Percentiles rank a stretch among this genome's conserved stretches.
phyloP scores from a whole-genome alignment of 2,113 vertebrate genomes.

The Ameiurus melas region DNA sequence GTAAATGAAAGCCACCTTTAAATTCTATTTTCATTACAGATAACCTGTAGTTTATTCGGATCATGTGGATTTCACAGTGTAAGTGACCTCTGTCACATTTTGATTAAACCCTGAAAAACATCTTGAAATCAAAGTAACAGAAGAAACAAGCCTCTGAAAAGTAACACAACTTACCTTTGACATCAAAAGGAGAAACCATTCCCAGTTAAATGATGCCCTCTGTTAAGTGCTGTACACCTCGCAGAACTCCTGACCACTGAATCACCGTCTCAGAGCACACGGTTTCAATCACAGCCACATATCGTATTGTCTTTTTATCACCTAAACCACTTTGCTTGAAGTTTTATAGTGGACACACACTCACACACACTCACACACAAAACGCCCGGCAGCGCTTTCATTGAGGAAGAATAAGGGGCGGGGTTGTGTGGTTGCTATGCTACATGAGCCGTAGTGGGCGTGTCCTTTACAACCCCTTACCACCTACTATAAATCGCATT shows the following conservation, averaged over 20 bases:
- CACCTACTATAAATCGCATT: too few species aligned
- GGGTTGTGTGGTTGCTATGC: background rate
- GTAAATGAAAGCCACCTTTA: background rate
- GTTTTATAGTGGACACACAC: background rate
- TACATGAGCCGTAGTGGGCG: background rate
- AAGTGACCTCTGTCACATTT: background rate
- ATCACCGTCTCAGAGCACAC: background rate
- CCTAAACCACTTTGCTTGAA: background rate
- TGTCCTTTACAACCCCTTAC: background rate
- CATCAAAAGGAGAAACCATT: conserved; percentile 14
- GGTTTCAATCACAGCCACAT: background rate
- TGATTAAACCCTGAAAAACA: background rate
- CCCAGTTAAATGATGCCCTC: conserved; percentile 15
- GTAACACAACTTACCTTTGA: conserved; percentile 27
- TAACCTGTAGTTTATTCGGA: background rate
- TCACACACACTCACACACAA: background rate
- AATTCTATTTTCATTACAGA: background rate
- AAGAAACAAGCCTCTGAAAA: background rate
- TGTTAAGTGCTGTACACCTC: background rate
- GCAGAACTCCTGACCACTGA: background rate
- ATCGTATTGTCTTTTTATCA: background rate
- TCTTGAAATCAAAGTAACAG: background rate
- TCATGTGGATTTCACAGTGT: background rate
- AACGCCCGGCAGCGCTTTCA: conserved; percentile 20
- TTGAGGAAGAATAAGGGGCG: conserved; percentile 5